Evolutionary conservation across 2,888 invertebrate genomes (phyloP), one percentile per base, ranked within the genome.

Genomic region (Capitulum mitella): DNA sequence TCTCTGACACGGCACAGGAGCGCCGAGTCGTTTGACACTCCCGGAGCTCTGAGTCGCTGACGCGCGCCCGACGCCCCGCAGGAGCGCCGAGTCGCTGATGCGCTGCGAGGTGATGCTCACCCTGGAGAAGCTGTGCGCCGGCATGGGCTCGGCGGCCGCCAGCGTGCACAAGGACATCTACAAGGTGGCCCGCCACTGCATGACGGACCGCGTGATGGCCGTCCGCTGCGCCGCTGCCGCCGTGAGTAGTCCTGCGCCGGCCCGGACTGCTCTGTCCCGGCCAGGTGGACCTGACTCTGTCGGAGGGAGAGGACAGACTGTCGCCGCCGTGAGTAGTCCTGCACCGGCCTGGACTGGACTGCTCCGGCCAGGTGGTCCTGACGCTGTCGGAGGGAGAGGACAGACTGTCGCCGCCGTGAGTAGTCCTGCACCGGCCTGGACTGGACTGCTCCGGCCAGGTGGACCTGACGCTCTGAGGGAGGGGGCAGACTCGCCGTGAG

Each of bases 61-160:
- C 3, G 26, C 26, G 54, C 12, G 29, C 58, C n/a, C n/a, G n/a
- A n/a, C n/a, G 58, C 10, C 29, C 34, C 6, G 40, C 46, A 76
- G 94, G 84, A 97, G 93, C 86, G 95, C 95, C 0, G 97, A 97
- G 88, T 98, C 98, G 0, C 98, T 97, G 86, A 94, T 94, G 0
- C 90, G 98, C 82, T 93, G 96, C 83, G 98, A 99, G 88, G 97
- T 98, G 80, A 97, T 99, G 95, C 90, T 93, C 81, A 98, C 98
- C 0, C 88, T 99, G 83, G 95, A 97, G 86, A 98, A 97, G 89
- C 93, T 96, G 82, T 86, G 89, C 34, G 91, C 93, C 79, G 98
- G 99, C 40, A 95, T 99, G 92, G 98, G 98, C 77, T 92, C 91
- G 46, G 98, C 97, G 12, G 95, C 97, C 34, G 90, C 91, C 83